These are phyloP conservation scores for Phataginus tetradactyla DNA, from an alignment of 2,797 vertebrate species.

Conservation along the genomic window DNA sequence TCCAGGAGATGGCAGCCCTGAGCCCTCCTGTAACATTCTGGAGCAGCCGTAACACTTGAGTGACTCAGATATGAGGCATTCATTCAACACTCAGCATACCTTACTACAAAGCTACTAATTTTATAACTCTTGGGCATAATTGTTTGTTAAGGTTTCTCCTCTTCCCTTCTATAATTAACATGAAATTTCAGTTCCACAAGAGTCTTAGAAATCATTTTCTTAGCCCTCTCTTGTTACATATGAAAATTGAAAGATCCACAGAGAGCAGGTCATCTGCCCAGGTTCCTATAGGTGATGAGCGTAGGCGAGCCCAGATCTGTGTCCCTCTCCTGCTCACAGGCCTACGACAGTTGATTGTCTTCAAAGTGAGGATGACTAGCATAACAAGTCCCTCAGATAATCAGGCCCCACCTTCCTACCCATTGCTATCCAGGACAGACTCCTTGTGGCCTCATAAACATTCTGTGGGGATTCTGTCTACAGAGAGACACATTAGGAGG, in stretches of 20 bases:
- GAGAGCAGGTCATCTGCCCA: neutral
- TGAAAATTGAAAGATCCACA: neutral
- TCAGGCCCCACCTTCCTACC: neutral
- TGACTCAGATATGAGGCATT: neutral
- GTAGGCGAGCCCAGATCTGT: neutral
- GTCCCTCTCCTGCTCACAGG: neutral
- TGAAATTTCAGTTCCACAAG: slow-evolving; percentile 2
- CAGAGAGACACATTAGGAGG: neutral
- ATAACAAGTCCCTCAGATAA: neutral
- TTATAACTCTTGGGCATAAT: neutral
- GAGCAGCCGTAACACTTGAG: neutral
- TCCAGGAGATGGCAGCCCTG: neutral
- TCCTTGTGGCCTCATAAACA: neutral
- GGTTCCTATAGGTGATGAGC: neutral
- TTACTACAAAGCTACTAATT: slow-evolving; percentile 6
- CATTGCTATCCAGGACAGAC: neutral
- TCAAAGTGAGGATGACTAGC: neutral
- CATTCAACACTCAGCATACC: neutral
- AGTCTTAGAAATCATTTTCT: neutral
- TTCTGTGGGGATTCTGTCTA: neutral
- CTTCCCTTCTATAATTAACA: neutral
- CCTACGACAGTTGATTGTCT: neutral
- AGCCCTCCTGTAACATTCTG: neutral
- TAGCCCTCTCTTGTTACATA: neutral
- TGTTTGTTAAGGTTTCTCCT: neutral